These are phyloP conservation scores for Dascyllus trimaculatus DNA, from an alignment of 2,113 vertebrate species.

Conservation along the genomic window DNA sequence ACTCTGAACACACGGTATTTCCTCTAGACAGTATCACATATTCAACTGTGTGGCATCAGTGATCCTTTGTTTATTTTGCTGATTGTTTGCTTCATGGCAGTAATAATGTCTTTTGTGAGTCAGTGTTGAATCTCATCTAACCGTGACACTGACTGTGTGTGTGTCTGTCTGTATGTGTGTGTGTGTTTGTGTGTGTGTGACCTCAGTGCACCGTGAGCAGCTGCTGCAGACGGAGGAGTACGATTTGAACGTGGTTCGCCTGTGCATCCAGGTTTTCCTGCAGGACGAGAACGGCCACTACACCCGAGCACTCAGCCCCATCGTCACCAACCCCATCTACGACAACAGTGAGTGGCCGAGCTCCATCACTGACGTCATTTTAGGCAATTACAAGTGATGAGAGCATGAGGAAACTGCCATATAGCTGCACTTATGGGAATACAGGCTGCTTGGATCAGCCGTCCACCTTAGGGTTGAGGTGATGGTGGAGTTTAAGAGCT, in stretches of 20 bases:
- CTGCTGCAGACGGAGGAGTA: conserved; percentile 94
- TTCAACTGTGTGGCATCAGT: background rate
- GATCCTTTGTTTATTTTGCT: background rate
- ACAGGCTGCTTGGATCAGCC: background rate
- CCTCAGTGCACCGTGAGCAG: conserved; percentile 91
- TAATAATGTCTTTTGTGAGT: background rate
- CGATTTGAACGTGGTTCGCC: conserved; percentile 96
- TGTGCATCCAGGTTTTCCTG: conserved; percentile 96
- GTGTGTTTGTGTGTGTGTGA: conserved; percentile 42
- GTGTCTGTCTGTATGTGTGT: background rate
- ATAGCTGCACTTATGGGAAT: background rate
- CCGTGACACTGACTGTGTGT: background rate
- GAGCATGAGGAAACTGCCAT: too few relatives aligned
- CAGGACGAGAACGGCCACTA: conserved; percentile 90
- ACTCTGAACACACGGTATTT: background rate
- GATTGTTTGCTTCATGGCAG: background rate
- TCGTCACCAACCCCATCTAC: conserved; percentile 97
- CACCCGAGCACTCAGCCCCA: conserved; percentile 86
- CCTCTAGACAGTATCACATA: background rate
- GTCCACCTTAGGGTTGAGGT: background rate
- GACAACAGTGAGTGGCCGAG: conserved; percentile 93
- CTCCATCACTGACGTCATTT: background rate
- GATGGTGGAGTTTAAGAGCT: background rate
- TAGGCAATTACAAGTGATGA: too few relatives aligned
- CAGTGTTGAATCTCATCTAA: background rate